Evolutionary conservation across 2,888 invertebrate species (phyloP), one percentile per base, ranked within the genome.

Genomic region (Escarpia spicata): DNA sequence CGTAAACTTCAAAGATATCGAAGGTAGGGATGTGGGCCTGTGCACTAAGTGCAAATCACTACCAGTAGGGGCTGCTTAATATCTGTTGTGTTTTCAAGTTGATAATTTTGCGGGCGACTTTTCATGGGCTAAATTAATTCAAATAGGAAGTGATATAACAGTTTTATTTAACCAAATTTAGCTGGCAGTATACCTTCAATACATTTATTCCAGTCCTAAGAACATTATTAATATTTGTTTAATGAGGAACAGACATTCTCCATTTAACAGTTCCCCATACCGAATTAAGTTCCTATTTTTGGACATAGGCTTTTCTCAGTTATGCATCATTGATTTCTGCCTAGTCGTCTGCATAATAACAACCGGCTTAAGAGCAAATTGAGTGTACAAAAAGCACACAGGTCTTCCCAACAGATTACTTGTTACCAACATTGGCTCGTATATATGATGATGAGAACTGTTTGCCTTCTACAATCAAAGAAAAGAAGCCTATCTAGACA

Each of bases 321-420:
- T n/a, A 75, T 75, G 75, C 75, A 75, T 26, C 75, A 75, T 26
- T 75, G 75, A 6, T 75, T 75, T 75, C n/a, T 75, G 26, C 19
- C 75, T 75, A n/a, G 75, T 75, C 75, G 15, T 75, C 75, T 75
- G 75, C 75, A 75, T 75, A 75, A 75, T 75, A 75, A 75, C 75
- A 26, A 75, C 26, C 19, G 15, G 75, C 19, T 52, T n/a, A 75
- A 75, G 26, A 75, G 26, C 19, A 75, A 75, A 75, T 19, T 75
- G 19, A 4, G 60, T 60, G 9, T 60, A 3, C 60, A 0, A 19
- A 60, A 60, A 12, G 15, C 60, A 60, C 75, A 75, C 75, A 52
- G 9, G 52, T 9, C 3, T 52, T 26, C 75, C 75, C 6, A 26
- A 6, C 75, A 19, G 26, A 75, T 75, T n/a, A n/a, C 75, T 19